These are phyloP conservation scores for Cryptoprocta ferox DNA, from an alignment of 2,797 vertebrate species.

Conservation along the genomic window DNA sequence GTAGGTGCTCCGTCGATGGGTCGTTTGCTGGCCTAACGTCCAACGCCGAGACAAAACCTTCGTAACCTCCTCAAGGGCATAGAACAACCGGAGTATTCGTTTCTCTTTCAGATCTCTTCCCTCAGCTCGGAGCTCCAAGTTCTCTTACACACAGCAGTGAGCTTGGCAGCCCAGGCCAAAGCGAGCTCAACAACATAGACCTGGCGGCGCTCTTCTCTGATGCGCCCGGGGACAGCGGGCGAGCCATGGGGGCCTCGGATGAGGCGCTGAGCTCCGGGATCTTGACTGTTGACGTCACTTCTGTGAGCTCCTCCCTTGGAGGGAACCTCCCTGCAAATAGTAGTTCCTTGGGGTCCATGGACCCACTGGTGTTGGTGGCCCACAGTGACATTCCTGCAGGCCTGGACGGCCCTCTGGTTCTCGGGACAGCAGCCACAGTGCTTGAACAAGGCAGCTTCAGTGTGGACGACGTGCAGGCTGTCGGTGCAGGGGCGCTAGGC, in stretches of 20 bases:
- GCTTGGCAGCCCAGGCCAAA: conserved; percentile 91
- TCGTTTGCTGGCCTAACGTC: background rate
- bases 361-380: conserved; percentile 93
- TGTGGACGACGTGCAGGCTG: conserved; percentile 93
- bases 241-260: conserved; percentile 89
- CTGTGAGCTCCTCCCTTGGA: conserved; percentile 89
- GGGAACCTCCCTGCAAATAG: conserved; percentile 82
- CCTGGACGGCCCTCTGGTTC: conserved; percentile 90
- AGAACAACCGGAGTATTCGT: conserved; percentile 50
- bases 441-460: conserved; percentile 92
- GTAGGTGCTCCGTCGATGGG: background rate
- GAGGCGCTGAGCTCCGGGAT: conserved; percentile 94
- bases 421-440: conserved; percentile 86
- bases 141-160: conserved; percentile 95
- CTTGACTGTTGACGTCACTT: conserved; percentile 94
- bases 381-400: conserved; percentile 89
- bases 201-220: conserved; percentile 95
- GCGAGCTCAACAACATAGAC: conserved; percentile 93
- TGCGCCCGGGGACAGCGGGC: conserved; percentile 86
- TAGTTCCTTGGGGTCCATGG: conserved; percentile 89
- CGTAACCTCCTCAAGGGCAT: background rate
- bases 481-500: conserved; percentile 92
- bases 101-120: conserved; percentile 91
- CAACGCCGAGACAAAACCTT: background rate
- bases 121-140: conserved; percentile 92